phyloP scores from a whole-genome alignment of 2,888 invertebrate genomes.

The Caenorhabditis macrosperma region DNA sequence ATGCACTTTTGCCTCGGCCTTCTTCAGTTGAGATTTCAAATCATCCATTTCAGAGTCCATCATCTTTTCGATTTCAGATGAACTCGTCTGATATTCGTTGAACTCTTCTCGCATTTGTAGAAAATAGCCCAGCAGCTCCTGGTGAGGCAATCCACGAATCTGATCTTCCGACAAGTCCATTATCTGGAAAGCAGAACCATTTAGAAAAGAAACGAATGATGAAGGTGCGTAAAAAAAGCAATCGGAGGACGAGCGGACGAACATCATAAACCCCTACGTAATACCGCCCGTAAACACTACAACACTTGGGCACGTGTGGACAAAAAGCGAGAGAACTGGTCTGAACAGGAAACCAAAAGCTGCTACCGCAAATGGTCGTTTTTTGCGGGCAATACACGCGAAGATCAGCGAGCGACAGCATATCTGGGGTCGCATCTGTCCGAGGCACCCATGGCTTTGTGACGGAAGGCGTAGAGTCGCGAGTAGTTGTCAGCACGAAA shows the following conservation, averaged over 20 bases:
- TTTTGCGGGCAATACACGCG: slow-evolving; percentile 6
- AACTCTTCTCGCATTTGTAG: slow-evolving; percentile 51
- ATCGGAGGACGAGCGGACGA: slow-evolving; percentile 4
- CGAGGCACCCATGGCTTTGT: background rate
- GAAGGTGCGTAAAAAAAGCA: background rate
- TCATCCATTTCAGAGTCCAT: slow-evolving; percentile 50
- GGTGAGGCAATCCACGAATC: slow-evolving; percentile 32
- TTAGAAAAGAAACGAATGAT: background rate
- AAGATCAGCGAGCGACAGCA: background rate
- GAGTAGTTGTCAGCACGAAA: background rate
- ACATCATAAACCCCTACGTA: slow-evolving; percentile 39
- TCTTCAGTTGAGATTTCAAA: slow-evolving; percentile 30
- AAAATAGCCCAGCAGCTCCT: slow-evolving; percentile 18
- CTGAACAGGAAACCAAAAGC: slow-evolving; percentile 38
- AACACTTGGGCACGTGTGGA: slow-evolving; percentile 32
- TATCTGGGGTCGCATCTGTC: slow-evolving; percentile 5
- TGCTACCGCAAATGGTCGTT: slow-evolving; percentile 30
- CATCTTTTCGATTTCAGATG: slow-evolving; percentile 60
- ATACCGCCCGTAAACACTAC: slow-evolving; percentile 34
- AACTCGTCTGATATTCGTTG: slow-evolving; percentile 51
- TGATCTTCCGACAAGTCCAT: slow-evolving; percentile 46
- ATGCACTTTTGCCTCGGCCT: slow-evolving; percentile 11
- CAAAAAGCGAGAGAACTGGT: slow-evolving; percentile 49
- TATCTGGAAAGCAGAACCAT: background rate
- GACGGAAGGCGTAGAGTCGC: background rate